Base-by-base conservation (phyloP, 2,113 vertebrate genomes). In the Rhynchomys soricoides region DNA sequence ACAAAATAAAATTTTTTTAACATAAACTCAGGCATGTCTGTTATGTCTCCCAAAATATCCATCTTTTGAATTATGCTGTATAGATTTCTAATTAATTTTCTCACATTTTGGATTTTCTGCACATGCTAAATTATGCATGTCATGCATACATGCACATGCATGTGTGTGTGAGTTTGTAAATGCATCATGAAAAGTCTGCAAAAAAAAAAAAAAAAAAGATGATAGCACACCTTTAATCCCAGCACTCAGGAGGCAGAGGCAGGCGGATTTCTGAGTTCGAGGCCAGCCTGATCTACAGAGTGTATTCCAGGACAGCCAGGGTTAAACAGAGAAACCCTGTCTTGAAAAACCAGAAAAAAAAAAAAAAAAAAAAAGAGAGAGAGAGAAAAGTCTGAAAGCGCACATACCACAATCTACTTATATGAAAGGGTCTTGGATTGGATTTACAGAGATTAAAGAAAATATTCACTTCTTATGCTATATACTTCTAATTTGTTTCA, bases 1-100 rank as follows among this genome's bases (percentile, higher is more conserved):
- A 66, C 7, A 89, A 94, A 78, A 83, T 87, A 73, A 94, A 95
- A 55, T 62, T 55, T 88, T 88, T 92, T 75, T 71, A 90, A 87
- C 40, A 74, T 4, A 21, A 91, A 26, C 64, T 94, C 34, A 83
- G 75, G 75, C 17, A 19, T 88, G 17, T 85, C 64, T 83, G 8
- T 83, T 79, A 21, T 93, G 66, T 93, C 7, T 19, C 40, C 45
- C 22, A 64, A 78, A n/a, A 21, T 57, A 52, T 62, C 1, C 40
- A 37, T 57, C 31, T 64, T 89, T 52, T 21, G 22, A 29, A 2
- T 62, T 83, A 4, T 66, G 29, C 1, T 31, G 21, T 94, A 62
- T 64, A 21, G 15, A 31, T 62, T 94, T 81, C 40, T 59, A 81
- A 71, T 88, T 40, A 89, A 19, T 66, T 48, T 86, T 4, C 29